Evolutionary conservation across 2,797 vertebrate genomes (phyloP), one percentile per base, ranked within the genome.

Genomic region (Spondyliosoma cantharus): DNA sequence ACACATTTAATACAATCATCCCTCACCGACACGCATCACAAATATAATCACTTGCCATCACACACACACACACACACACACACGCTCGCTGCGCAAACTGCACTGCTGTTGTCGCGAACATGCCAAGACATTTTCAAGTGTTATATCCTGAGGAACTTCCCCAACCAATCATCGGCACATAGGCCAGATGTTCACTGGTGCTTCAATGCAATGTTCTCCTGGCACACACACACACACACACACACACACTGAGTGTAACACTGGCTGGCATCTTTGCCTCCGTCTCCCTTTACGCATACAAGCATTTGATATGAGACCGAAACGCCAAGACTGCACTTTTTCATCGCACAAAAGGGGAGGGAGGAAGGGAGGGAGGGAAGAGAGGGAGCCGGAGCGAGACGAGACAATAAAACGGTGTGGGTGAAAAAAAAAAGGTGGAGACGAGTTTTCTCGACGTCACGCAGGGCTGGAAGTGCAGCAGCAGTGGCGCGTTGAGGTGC

Each of bases 161-260:
- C 91, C 81, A 88, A 89, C 92, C 91, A 87, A 93, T 96, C 96
- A 95, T 96, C 95, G 94, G 93, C 90, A 94, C 96, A 95, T 93
- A 93, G 95, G 95, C 95, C 97, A 97, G 97, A 98, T 97, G 96
- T 97, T 97, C 95, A 93, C 94, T 84, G 84, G 84, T 87, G 78
- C 89, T 90, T 87, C 85, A 76, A 69, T 75, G 82, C 83, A 82
- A 88, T 88, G 90, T 89, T 88, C 82, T 80, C 37, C 89, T 91
- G 88, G 86, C 88, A 85, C 94, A 92, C 76, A 27, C 77, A 82
- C 76, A 82, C 81, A 86, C 80, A 84, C 80, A 58, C 80, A 71
- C 94, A 94, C 94, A 94, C 95, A 94, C 94, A 66, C 74, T 76
- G 50, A 45, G 27, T 15, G 59, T 22, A 74, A 78, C 76, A 67